Evolutionary conservation across 2,113 vertebrate species (phyloP), one percentile per base, ranked within the genome.

Genomic region (Gambusia holbrooki): DNA sequence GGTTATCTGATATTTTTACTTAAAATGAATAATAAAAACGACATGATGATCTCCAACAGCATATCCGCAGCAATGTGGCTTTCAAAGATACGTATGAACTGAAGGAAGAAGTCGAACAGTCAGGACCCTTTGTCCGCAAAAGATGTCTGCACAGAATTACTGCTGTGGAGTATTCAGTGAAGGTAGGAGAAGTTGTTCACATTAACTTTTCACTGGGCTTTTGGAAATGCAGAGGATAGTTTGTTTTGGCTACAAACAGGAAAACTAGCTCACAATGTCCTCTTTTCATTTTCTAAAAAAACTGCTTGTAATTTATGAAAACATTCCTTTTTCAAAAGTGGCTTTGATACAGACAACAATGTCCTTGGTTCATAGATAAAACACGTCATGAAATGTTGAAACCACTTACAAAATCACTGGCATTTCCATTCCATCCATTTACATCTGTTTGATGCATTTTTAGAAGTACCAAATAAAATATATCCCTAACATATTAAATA

Each of bases 1-100:
- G 51, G 62, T 40, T 30, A 74, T 58, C 25, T 17, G 33, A 29
- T 19, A 15, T 80, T 65, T 74, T 5, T 25, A 54, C 0, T 25
- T 54, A 25, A 58, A 58, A 58, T 11, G 51, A 58, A n/a, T 25
- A 58, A 25, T 58, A 62, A 62, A 30, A 7, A 30, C 32, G 29
- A 8, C 62, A 4, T 74, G 51, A 35, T 66, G 62, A 54, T 75
- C n/a, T 37, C 12, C 12, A 40, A 37, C 66, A 99, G 98, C 97
- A 97, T 89, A 82, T 99, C 62, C 96, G 97, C 11, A 96, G 96
- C 48, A 97, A 96, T 71, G 86, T 97, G 88, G 95, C 95, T 85
- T 99, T 99, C 84, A 93, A 91, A 11, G 97, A 99, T 1, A 95
- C 96, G 77, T 99, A 99, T 0, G 97, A 98, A 86, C 88, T 98